Evolutionary conservation across 2,888 invertebrate genomes (phyloP), one percentile per base, ranked within the genome.

Genomic region (Leptopilina myrica): DNA sequence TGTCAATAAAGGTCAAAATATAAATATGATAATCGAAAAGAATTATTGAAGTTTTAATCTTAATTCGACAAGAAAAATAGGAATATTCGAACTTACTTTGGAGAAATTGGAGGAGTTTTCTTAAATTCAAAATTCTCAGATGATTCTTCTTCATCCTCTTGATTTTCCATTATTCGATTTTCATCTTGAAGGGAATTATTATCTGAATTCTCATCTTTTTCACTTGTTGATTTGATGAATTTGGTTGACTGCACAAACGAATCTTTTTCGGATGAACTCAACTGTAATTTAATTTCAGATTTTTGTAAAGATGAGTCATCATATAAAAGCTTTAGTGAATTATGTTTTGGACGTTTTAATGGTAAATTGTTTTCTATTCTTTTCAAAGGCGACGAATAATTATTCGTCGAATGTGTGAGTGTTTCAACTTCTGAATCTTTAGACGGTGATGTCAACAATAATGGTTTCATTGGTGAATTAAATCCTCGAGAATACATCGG

Each of bases 401-500:
- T 33, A 26, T 33, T 33, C 33, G 26, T 15, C 2, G 0, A n/a
- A 8, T 62, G 6, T 62, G 62, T 62, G 26, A 14, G n/a, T 26
- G 33, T 33, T 56, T 33, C 9, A 56, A 9, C 14, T 56, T 73
- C 73, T 56, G 33, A 12, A 26, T 20, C 1, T 56, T 56, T 73
- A 5, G 56, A 73, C 33, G 26, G 53, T 8, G 73, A 56, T 5
- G 26, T 33, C 14, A 56, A 33, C 14, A 56, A 14, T 56, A 69
- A 33, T 11, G 56, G 56, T 56, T 56, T 53, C 53, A 69, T 14
- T 1, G 53, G 73, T 5, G 73, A 73, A 56, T 26, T 73, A 26
- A 73, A 73, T 73, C 56, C 49, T 56, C 53, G 56, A 73, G 53
- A 6, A n/a, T 14, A 33, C 15, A 67, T 20, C 15, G 67, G 67